Evolutionary conservation across 2,113 vertebrate genomes (phyloP), one percentile per base, ranked within the genome.

Genomic region (Myrmecophaga tridactyla): DNA sequence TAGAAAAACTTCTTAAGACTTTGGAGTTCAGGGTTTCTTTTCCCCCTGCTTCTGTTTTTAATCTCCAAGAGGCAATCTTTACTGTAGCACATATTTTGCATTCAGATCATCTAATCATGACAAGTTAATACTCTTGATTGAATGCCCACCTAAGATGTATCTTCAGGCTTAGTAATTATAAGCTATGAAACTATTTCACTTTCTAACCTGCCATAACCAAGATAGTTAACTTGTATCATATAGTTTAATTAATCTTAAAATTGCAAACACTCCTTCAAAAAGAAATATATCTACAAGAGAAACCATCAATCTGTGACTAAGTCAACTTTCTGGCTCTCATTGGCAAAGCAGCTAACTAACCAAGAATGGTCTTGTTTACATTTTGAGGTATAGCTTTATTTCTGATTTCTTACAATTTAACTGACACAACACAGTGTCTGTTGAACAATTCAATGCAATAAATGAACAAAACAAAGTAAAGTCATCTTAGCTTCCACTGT

Each of bases 111-210:
- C 62, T 80, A 91, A 96, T 93, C 43, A 78, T 94, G 95, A 94
- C 94, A 97, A 80, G 85, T 96, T 92, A 96, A 96, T 89, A 56
- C 92, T 96, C 75, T 90, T 92, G 89, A 97, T 86, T 88, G 95
- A 96, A 29, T 95, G 72, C 60, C 82, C 36, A 77, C 86, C 92
- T 81, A 90, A 85, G 90, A 73, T 60, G 90, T 46, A 90, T 95
- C 96, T 95, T 91, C 72, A 43, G 63, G 76, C 70, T 96, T 90
- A 77, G 85, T 92, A 92, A 95, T 92, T 93, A 93, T 85, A 90
- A 78, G 94, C 95, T 90, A 83, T 69, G 81, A 94, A 97, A 95
- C 86, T 51, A 76, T 96, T 97, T 96, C 81, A 77, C 73, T 96
- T 97, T 97, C 56, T 88, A 92, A 94, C 77, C 41, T 95, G 90